These are phyloP conservation scores for Nothura maculosa DNA, from an alignment of 2,797 vertebrate species.

Conservation along the genomic window DNA sequence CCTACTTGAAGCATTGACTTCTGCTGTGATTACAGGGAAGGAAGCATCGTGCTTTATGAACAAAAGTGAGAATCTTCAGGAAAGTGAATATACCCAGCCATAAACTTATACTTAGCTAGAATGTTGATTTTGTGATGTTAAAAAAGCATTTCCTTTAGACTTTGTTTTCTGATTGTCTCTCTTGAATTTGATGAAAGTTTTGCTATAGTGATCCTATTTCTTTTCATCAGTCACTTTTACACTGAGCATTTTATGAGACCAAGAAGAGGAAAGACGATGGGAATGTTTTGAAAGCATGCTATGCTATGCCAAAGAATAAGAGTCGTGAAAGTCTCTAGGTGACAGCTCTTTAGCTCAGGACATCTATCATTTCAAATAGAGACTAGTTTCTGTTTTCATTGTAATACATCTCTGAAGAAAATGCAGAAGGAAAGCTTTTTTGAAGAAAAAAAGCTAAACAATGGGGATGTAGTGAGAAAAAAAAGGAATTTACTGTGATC, in stretches of 20 bases:
- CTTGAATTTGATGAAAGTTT: not conserved
- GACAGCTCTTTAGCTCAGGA: not conserved
- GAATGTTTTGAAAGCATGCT: not conserved
- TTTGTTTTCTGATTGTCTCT: not conserved
- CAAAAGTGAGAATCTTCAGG: not conserved
- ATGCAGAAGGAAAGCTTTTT: not conserved
- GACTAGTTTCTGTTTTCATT: constrained; percentile 3
- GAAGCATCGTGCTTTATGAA: not conserved
- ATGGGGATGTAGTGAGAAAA: constrained; percentile 17
- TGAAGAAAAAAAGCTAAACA: constrained; percentile 6
- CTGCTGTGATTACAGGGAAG: not conserved
- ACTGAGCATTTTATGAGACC: not conserved
- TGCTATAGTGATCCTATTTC: not conserved
- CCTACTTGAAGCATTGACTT: not conserved
- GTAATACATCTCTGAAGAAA: constrained; percentile 16
- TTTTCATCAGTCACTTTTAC: not conserved
- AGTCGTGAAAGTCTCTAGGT: not conserved
- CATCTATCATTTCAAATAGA: not conserved
- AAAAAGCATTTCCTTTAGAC: not conserved
- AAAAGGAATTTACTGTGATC: constrained; percentile 31
- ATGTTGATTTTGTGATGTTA: not conserved
- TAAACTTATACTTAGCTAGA: not conserved
- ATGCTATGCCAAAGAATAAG: not conserved
- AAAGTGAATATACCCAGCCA: not conserved
- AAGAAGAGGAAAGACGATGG: not conserved